phyloP scores from a whole-genome alignment of 2,113 vertebrate genomes.

The Nycticryphes semicollaris region DNA sequence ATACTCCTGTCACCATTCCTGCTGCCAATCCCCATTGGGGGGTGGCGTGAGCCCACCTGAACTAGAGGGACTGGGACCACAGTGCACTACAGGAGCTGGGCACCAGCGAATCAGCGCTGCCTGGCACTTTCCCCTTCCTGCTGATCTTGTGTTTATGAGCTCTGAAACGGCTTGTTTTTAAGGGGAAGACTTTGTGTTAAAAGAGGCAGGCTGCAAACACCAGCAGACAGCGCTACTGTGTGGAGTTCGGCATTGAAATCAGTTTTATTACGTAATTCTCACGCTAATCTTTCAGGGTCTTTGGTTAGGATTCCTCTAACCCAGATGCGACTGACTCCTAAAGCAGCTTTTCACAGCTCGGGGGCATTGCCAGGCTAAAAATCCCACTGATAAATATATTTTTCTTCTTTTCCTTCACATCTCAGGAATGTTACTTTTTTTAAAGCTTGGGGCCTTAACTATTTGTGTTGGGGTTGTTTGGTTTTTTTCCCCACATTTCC shows the following conservation, averaged over 20 bases:
- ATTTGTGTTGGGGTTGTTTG: not conserved
- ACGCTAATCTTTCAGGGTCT: not conserved
- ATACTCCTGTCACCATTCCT: not conserved
- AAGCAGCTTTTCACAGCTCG: constrained; percentile 45
- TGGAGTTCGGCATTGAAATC: not conserved
- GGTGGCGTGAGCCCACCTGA: not conserved
- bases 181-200: not conserved
- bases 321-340: not conserved
- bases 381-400: not conserved
- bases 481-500: not conserved
- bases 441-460: not conserved
- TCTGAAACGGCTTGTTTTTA: not conserved
- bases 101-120: not conserved
- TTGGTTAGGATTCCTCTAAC: not conserved
- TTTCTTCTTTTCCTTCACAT: not conserved
- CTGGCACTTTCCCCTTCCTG: not conserved
- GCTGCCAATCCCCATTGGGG: not conserved
- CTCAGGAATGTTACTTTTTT: not conserved
- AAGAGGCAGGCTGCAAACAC: not conserved
- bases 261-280: constrained; percentile 10
- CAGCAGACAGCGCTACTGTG: not conserved
- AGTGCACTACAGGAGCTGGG: not conserved
- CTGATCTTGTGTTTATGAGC: not conserved
- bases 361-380: constrained; percentile 10
- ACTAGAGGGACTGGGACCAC: not conserved